phyloP scores from a whole-genome alignment of 2,888 invertebrate genomes.

The Nymphalis polychloros region DNA sequence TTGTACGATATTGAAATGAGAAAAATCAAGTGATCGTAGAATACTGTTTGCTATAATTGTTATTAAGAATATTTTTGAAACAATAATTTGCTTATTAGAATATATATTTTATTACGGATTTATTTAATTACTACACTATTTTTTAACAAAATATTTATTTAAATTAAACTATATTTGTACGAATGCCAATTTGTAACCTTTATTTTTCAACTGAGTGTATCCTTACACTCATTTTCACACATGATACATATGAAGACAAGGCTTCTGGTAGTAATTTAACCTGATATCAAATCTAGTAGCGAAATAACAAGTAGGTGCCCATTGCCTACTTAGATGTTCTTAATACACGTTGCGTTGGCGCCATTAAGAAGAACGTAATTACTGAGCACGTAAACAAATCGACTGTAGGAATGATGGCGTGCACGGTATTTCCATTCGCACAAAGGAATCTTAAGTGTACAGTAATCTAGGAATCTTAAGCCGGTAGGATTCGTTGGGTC shows the following conservation, averaged over 20 bases:
- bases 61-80: no score
- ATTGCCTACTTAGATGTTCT: slow-evolving; percentile 20
- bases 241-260: neutral
- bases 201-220: neutral
- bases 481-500: slow-evolving; percentile 49
- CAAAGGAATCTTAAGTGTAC: slow-evolving; percentile 68
- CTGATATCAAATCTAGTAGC: neutral
- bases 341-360: slow-evolving; percentile 22
- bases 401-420: slow-evolving; percentile 52
- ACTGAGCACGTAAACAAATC: slow-evolving; percentile 61
- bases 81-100: no score
- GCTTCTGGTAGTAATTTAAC: neutral
- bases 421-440: slow-evolving; percentile 50
- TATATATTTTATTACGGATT: no score
- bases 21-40: no score
- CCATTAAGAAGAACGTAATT: slow-evolving; percentile 51
- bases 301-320: slow-evolving; percentile 3
- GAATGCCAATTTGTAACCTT: neutral
- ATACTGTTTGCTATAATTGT: no score
- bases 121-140: no score
- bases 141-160: no score
- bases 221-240: neutral
- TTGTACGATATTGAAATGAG: no score
- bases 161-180: no score
- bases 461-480: slow-evolving; percentile 58